These are phyloP conservation scores for Heliconius cydno DNA, from an alignment of 2,888 invertebrate genomes.

Conservation along the genomic window DNA sequence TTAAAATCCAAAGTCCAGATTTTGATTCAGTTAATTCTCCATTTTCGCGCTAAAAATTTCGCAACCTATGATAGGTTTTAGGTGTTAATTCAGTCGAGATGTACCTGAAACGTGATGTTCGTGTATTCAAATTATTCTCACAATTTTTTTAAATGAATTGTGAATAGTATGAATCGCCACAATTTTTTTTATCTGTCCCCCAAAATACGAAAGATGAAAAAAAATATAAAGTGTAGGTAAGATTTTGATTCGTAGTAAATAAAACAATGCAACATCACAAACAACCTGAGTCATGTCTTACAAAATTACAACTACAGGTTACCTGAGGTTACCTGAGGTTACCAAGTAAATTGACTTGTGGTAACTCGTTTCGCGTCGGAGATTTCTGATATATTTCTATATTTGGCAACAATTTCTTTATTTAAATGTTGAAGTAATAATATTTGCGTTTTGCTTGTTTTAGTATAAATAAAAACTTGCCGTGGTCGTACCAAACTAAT, in stretches of 20 bases:
- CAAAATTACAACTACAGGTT: slow-evolving; percentile 28
- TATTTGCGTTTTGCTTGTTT: not conserved
- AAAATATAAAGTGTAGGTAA: not conserved
- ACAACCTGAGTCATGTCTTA: slow-evolving; percentile 37
- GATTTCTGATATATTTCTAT: slow-evolving; percentile 13
- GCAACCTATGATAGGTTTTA: not conserved
- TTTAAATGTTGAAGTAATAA: not conserved
- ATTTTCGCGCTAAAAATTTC: not conserved
- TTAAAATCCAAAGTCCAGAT: too few relatives aligned
- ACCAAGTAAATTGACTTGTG: slow-evolving; percentile 34
- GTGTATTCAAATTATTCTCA: not conserved
- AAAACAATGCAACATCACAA: slow-evolving; percentile 36
- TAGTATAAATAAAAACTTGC: not conserved
- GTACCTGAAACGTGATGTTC: not conserved
- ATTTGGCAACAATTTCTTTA: not conserved
- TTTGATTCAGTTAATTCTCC: too few relatives aligned
- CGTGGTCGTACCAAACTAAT: too few relatives aligned
- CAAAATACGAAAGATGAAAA: not conserved
- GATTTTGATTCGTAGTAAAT: slow-evolving; percentile 14
- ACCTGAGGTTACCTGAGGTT: slow-evolving; percentile 24
- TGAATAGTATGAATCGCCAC: not conserved
- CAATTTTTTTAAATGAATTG: not conserved
- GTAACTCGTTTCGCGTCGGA: slow-evolving; percentile 6
- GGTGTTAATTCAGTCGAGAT: too few relatives aligned
- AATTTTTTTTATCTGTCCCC: not conserved